Conservation (phyloP, 1,140 invertebrate species). For the Myzus persicae region DNA sequence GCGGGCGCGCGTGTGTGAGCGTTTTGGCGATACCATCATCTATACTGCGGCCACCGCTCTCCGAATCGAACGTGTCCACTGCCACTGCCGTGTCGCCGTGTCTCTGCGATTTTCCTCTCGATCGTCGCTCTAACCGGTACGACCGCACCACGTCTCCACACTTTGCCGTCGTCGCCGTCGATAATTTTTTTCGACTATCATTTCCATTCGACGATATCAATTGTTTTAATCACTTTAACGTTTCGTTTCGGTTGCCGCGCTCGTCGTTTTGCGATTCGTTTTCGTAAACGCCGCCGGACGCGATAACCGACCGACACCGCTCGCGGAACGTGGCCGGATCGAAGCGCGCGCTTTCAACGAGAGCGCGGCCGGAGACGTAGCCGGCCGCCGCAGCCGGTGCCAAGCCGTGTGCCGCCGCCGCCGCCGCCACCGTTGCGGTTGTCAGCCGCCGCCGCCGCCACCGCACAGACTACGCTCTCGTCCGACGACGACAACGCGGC, state of each 20-base stretch:
- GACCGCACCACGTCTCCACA: no score
- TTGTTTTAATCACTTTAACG: no score
- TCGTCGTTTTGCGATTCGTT: not conserved
- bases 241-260: not conserved
- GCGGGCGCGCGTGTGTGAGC: not conserved
- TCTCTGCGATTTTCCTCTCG: not conserved
- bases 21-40: not conserved
- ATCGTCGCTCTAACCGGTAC: not conserved
- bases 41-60: not conserved
- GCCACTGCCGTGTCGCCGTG: not conserved
- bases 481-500: not conserved
- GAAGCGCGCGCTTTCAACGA: not conserved
- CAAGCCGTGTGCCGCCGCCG: no score
- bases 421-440: not conserved
- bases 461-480: not conserved
- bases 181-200: no score
- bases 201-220: no score
- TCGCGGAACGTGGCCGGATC: not conserved
- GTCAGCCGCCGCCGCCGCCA: not conserved
- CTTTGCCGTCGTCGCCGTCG: not conserved
- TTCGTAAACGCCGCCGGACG: no score
- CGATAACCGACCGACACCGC: not conserved
- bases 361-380: not conserved
- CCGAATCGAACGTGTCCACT: not conserved
- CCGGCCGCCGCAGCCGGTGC: not conserved